Conservation (phyloP, 64 coral and sea anemone genomes). For the Stichodactyla mertensii region DNA sequence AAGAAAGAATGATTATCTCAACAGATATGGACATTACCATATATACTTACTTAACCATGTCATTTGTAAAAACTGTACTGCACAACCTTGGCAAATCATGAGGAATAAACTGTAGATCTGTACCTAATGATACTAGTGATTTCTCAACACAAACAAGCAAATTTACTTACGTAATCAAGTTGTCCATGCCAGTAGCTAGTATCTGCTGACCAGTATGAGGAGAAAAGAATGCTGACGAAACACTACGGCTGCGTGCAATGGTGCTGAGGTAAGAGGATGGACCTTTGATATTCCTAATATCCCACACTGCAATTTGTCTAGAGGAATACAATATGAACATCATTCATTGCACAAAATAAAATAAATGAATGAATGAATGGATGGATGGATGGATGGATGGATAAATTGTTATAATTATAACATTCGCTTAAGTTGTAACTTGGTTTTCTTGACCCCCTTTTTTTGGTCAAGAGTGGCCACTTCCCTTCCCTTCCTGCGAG, state of each 20-base stretch:
- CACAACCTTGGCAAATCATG: too few relatives aligned
- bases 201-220: conserved; percentile 82
- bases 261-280: conserved; percentile 45
- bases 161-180: conserved; percentile 69
- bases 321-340: conserved; percentile 11
- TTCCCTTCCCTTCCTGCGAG: too few relatives aligned
- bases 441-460: too few relatives aligned
- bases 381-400: too few relatives aligned
- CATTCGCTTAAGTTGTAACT: too few relatives aligned
- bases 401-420: too few relatives aligned
- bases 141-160: neutral
- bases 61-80: too few relatives aligned
- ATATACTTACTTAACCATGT: too few relatives aligned
- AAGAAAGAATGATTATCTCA: neutral
- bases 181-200: conserved; percentile 62
- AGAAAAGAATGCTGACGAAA: conserved; percentile 81
- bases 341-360: neutral
- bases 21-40: neutral
- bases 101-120: too few relatives aligned
- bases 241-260: conserved; percentile 45
- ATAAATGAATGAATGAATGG: too few relatives aligned
- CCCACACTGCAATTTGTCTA: conserved; percentile 79
- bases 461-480: too few relatives aligned
- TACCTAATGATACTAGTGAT: too few relatives aligned
- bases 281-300: conserved; percentile 69